A percentile compares a stretch with the other conserved stretches of the same genome.
Evolutionary conservation across 2,797 vertebrate genomes (phyloP).

Genomic region (Gymnopithys bicolor): DNA sequence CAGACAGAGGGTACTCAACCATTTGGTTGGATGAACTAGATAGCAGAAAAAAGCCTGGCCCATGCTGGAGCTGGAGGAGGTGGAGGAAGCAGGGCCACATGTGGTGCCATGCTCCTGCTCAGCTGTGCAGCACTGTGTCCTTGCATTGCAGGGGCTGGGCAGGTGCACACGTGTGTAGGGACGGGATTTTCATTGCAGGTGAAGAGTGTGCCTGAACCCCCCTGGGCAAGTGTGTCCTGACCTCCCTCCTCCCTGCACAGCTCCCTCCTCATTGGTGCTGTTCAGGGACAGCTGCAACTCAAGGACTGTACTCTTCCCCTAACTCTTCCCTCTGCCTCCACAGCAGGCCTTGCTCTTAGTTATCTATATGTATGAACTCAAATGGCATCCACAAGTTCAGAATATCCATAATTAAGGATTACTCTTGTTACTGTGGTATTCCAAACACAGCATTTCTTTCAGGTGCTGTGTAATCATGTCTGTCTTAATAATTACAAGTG

Average conservation of each 20-base stretch:
- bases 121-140: neutral
- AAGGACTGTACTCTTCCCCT: neutral
- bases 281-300: neutral
- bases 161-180: neutral
- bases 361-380: neutral
- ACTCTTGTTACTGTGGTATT: neutral
- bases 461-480: slow-evolving; percentile 25
- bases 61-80: fast-evolving
- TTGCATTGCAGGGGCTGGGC: neutral
- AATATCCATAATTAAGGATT: slow-evolving; percentile 21
- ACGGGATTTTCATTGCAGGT: neutral
- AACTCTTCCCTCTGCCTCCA: neutral
- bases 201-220: neutral
- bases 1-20: neutral
- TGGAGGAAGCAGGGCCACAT: fast-evolving
- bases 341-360: neutral
- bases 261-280: neutral
- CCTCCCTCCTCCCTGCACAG: neutral
- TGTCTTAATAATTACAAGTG: slow-evolving; percentile 38
- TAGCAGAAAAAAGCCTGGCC: fast-evolving
- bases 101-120: neutral
- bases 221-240: neutral
- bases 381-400: neutral
- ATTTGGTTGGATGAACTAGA: neutral
- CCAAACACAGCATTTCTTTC: slow-evolving; percentile 33